Evolutionary conservation across 1,140 invertebrate species (phyloP).

Genomic region (Polypedilum pembai): DNA sequence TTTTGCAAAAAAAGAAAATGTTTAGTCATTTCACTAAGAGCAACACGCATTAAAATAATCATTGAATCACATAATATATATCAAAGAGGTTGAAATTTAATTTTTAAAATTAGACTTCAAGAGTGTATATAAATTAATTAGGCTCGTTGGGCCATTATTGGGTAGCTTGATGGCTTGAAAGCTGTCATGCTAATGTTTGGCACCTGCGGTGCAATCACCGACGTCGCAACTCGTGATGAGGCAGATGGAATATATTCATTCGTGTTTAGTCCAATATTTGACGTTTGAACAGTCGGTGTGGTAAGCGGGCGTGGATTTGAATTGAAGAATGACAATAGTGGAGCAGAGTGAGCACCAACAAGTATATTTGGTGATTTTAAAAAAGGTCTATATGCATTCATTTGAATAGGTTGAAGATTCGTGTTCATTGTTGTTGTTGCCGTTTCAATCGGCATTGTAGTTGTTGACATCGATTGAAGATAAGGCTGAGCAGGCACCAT

Average conservation of each 20-base stretch:
- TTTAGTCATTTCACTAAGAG: too few species aligned
- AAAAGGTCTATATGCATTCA: neutral
- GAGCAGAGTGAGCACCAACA: neutral
- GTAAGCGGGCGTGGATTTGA: neutral
- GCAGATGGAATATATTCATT: constrained; percentile 11
- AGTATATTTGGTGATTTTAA: neutral
- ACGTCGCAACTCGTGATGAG: neutral
- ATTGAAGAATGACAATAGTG: neutral
- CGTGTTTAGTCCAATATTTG: neutral
- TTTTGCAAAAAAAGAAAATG: too few species aligned
- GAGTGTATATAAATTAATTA: neutral
- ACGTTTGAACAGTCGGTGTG: neutral
- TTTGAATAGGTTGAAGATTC: neutral
- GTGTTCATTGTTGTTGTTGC: neutral
- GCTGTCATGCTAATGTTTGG: neutral
- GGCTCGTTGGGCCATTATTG: neutral
- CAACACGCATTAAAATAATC: too few species aligned
- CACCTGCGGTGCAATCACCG: neutral
- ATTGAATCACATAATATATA: too few species aligned
- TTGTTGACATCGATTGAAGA: neutral
- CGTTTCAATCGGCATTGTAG: neutral
- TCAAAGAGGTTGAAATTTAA: too few species aligned
- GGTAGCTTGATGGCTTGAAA: neutral
- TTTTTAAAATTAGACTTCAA: too few species aligned
- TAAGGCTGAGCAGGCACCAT: neutral